A percentile compares a stretch with the other conserved stretches of the same genome.
Evolutionary conservation across 1,140 invertebrate species (phyloP).

Genomic region (Zaprionus vittiger): DNA sequence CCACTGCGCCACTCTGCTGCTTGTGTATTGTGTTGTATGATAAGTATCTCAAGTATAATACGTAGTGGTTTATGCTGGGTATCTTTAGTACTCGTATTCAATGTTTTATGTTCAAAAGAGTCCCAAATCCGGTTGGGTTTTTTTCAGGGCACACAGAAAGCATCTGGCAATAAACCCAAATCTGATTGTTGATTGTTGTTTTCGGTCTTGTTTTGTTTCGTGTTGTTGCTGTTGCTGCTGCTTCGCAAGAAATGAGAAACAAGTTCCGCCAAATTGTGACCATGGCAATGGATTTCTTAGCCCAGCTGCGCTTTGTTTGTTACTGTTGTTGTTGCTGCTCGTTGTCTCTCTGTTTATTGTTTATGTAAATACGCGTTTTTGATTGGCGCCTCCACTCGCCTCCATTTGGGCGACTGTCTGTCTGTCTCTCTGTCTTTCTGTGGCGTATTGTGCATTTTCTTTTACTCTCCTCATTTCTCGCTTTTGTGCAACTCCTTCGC

Average conservation of each 20-base stretch:
- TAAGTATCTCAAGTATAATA: too few relatives aligned
- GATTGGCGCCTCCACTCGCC: slow-evolving; percentile 31
- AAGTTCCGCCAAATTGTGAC: slow-evolving; percentile 81
- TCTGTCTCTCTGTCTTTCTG: slow-evolving; percentile 18
- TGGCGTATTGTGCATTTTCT: slow-evolving; percentile 4
- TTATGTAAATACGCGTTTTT: slow-evolving; percentile 34
- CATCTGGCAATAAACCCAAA: slow-evolving; percentile 73
- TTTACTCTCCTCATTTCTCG: slow-evolving; percentile 4
- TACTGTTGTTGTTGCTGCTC: slow-evolving; percentile 43
- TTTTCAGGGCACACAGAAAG: slow-evolving; percentile 47
- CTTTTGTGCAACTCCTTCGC: slow-evolving; percentile 22
- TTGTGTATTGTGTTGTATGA: neutral
- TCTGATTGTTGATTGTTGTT: slow-evolving; percentile 26
- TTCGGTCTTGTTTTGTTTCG: slow-evolving; percentile 3
- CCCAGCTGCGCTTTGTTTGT: slow-evolving; percentile 45
- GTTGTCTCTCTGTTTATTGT: slow-evolving; percentile 58
- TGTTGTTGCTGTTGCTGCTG: too few relatives aligned
- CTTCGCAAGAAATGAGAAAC: slow-evolving; percentile 50
- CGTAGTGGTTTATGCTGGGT: neutral
- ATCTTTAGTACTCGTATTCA: neutral
- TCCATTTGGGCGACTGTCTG: slow-evolving; percentile 18
- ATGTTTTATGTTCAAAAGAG: neutral
- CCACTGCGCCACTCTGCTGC: slow-evolving; percentile 98
- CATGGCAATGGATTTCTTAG: slow-evolving; percentile 76
- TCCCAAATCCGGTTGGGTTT: slow-evolving; percentile 61